phyloP scores from a whole-genome alignment of 2,797 vertebrate species.

The Rhadinocentrus ornatus region DNA sequence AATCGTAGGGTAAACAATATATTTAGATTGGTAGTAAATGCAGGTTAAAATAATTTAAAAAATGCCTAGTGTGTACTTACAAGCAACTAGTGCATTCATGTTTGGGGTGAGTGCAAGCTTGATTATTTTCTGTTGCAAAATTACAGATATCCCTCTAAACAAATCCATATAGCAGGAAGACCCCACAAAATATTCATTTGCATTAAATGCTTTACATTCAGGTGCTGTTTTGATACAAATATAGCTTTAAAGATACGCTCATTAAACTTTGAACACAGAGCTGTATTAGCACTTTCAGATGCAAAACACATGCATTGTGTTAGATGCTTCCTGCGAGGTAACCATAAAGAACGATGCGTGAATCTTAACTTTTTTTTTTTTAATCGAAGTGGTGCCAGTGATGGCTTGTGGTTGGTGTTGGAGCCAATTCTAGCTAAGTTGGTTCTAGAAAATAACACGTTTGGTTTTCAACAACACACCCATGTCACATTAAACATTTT shows the following conservation, averaged over 20 bases:
- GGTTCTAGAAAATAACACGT: too few species aligned
- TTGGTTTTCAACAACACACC: not conserved
- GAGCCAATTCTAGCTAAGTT: too few species aligned
- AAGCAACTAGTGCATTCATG: not conserved
- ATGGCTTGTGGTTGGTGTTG: too few species aligned
- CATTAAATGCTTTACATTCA: not conserved
- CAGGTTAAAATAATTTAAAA: not conserved
- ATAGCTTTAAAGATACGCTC: not conserved
- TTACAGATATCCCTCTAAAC: not conserved
- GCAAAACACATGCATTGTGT: not conserved
- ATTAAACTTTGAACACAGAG: not conserved
- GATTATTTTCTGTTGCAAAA: not conserved
- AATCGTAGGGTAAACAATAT: not conserved
- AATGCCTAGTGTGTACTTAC: not conserved
- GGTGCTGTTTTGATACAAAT: not conserved
- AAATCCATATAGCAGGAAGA: not conserved
- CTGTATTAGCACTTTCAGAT: not conserved
- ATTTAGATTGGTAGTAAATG: not conserved
- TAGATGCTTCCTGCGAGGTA: not conserved
- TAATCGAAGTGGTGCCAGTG: too few species aligned
- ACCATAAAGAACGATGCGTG: not conserved
- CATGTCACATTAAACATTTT: not conserved
- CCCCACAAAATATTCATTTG: not conserved
- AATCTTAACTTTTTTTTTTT: not conserved
- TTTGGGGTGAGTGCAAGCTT: not conserved